A percentile compares a stretch with the other conserved stretches of the same genome.
Evolutionary conservation across 2,888 invertebrate species (phyloP).

Genomic region (Empis livida): DNA sequence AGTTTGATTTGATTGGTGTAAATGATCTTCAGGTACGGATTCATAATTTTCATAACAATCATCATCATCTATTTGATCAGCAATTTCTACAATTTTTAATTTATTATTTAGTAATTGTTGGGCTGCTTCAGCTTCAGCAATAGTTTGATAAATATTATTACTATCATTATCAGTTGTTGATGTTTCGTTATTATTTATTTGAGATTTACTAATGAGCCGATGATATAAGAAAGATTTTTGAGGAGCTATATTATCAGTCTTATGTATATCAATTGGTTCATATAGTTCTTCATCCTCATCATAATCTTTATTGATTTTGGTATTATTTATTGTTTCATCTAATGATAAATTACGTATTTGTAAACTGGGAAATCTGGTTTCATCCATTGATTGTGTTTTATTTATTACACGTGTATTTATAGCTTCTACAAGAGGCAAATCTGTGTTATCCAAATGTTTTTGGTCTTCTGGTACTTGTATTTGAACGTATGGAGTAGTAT

Average conservation of each 20-base stretch:
- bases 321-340: not conserved
- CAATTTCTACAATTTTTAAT: not conserved
- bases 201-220: not conserved
- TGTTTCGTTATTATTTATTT: not conserved
- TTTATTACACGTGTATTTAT: slow-evolving; percentile 29
- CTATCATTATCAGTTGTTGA: not conserved
- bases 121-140: slow-evolving; percentile 21
- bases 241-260: slow-evolving; percentile 18
- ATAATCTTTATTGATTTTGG: not conserved
- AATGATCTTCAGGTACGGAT: slow-evolving; percentile 23
- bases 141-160: slow-evolving; percentile 30
- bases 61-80: slow-evolving; percentile 6
- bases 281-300: slow-evolving; percentile 8
- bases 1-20: slow-evolving; percentile 8
- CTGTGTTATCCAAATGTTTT: too few species aligned
- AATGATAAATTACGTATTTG: not conserved
- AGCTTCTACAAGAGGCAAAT: slow-evolving; percentile 22
- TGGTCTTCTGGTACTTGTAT: not conserved
- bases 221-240: slow-evolving; percentile 11
- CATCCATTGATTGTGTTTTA: slow-evolving; percentile 14
- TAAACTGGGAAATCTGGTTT: slow-evolving; percentile 7
- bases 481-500: slow-evolving; percentile 8
- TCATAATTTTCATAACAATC: slow-evolving; percentile 28
- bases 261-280: slow-evolving; percentile 10
- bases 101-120: not conserved